Evolutionary conservation across 2,113 vertebrate species (phyloP).

Genomic region (Poecilia latipinna): DNA sequence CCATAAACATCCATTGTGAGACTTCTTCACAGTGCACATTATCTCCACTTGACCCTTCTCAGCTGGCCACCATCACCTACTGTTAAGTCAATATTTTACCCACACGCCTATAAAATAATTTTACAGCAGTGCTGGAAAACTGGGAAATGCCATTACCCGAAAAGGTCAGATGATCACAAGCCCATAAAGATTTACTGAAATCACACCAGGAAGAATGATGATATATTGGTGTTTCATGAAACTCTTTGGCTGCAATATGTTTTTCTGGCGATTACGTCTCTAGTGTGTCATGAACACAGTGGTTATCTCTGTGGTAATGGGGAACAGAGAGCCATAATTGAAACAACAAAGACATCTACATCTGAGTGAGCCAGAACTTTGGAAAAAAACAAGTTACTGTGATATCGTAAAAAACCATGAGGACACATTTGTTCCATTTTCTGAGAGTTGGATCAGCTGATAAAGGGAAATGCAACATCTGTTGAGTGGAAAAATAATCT

Average conservation of each 20-base stretch:
- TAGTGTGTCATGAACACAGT: constrained; percentile 55
- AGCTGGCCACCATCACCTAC: constrained; percentile 36
- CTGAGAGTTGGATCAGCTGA: constrained; percentile 55
- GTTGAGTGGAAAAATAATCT: constrained; percentile 29
- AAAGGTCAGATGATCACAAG: constrained; percentile 68
- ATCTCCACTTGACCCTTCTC: constrained; percentile 52
- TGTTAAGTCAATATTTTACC: constrained; percentile 48
- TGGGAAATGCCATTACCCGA: constrained; percentile 57
- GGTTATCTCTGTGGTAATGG: constrained; percentile 74
- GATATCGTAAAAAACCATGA: constrained; percentile 56
- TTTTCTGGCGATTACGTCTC: constrained; percentile 55
- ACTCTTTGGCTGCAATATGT: constrained; percentile 48
- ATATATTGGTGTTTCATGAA: constrained; percentile 51
- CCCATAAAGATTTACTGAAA: constrained; percentile 58
- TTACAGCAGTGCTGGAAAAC: constrained; percentile 61
- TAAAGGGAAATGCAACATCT: constrained; percentile 55
- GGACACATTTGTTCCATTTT: constrained; percentile 76
- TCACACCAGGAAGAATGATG: constrained; percentile 64
- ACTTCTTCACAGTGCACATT: constrained; percentile 48
- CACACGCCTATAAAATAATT: constrained; percentile 54
- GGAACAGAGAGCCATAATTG: constrained; percentile 62
- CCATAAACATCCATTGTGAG: constrained; percentile 38
- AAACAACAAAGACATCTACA: constrained; percentile 62
- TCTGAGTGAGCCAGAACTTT: constrained; percentile 32
- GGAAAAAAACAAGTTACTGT: constrained; percentile 59